phyloP scores from a whole-genome alignment of 2,888 invertebrate species.

The Tetragonula carbonaria region DNA sequence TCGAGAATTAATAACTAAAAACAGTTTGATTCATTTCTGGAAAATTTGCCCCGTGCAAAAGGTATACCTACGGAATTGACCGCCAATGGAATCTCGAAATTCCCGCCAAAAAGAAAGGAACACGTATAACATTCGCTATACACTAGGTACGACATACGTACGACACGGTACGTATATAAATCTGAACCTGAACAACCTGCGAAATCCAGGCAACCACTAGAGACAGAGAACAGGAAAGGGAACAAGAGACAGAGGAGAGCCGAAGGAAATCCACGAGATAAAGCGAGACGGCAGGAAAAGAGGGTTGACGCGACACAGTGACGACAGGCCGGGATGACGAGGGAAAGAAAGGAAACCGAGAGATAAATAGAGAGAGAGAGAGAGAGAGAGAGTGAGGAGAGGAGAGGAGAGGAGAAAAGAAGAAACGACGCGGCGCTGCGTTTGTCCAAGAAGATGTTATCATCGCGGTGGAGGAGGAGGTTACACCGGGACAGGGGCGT shows the following conservation, averaged over 20 bases:
- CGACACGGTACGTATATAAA: too few relatives aligned
- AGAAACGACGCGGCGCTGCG: slow-evolving; percentile 41
- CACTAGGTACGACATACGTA: too few relatives aligned
- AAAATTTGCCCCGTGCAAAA: too few relatives aligned
- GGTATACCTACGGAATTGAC: too few relatives aligned
- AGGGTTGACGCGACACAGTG: background rate
- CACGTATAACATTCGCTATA: too few relatives aligned
- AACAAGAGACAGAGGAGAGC: slow-evolving; percentile 32
- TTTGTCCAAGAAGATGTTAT: slow-evolving; percentile 75
- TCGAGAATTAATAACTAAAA: too few relatives aligned
- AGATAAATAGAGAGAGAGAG: slow-evolving; percentile 12
- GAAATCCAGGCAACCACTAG: background rate
- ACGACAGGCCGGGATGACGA: background rate
- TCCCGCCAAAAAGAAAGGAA: too few relatives aligned
- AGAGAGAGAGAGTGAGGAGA: background rate
- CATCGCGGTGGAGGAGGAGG: slow-evolving; percentile 71
- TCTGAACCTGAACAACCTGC: background rate
- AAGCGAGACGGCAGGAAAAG: background rate
- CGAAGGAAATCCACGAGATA: background rate
- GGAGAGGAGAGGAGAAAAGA: background rate
- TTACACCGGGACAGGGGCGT: slow-evolving; percentile 67
- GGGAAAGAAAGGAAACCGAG: background rate
- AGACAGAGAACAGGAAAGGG: background rate
- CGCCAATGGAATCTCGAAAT: too few relatives aligned
- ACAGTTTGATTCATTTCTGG: too few relatives aligned